These are phyloP conservation scores for Orthonyx spaldingii DNA, from an alignment of 2,113 vertebrate genomes.

Conservation along the genomic window DNA sequence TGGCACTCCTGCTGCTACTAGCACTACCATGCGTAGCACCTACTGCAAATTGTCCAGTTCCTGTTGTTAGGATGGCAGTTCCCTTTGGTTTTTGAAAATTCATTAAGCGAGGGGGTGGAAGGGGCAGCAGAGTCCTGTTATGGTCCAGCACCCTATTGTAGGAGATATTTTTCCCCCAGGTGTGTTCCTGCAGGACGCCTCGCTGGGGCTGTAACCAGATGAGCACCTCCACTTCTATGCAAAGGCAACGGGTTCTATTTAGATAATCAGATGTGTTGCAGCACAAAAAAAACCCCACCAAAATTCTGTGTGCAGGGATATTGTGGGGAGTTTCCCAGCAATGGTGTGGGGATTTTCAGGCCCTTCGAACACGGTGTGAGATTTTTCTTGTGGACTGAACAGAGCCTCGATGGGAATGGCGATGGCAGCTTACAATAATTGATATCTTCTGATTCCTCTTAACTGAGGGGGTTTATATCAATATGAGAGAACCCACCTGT, in stretches of 20 bases:
- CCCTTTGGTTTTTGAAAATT: constrained; percentile 57
- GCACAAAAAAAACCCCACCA: background rate
- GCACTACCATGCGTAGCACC: constrained; percentile 56
- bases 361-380: background rate
- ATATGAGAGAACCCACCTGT: constrained; percentile 26
- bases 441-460: background rate
- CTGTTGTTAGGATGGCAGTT: constrained; percentile 56
- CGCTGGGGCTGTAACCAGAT: background rate
- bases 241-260: background rate
- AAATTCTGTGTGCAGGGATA: background rate
- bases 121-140: background rate
- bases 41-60: constrained; percentile 60
- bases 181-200: background rate
- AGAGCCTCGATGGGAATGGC: rapidly evolving
- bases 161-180: background rate
- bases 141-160: constrained; percentile 37
- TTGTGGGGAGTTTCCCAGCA: constrained; percentile 17
- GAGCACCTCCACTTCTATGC: background rate
- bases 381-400: background rate
- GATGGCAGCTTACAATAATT: constrained; percentile 5
- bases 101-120: background rate
- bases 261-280: background rate
- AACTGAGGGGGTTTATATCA: background rate
- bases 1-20: constrained; percentile 63
- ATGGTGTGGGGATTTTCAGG: constrained; percentile 29